Base-by-base conservation (phyloP, 2,113 vertebrate genomes). In the Turnix velox region DNA sequence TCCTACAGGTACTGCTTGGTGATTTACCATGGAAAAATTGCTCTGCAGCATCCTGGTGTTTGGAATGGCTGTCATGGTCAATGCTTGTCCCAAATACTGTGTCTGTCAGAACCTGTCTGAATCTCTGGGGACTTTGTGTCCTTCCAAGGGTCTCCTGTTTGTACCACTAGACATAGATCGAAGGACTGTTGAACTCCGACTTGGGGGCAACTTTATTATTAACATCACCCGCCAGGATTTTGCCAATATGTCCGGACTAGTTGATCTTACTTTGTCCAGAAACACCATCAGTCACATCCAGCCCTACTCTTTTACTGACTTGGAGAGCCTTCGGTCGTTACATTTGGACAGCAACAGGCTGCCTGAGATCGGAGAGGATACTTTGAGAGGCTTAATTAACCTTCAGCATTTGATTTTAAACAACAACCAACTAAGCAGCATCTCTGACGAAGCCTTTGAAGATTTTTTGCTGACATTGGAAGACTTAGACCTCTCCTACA, bases 71-170 rank as follows among this genome's bases (percentile, higher is more conserved):
- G 98, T 98, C 35, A 98, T 97, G 95, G 98, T 98, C 90, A 98
- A 98, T 5, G 98, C 98, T 96, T 99, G 99, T 97, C 99, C 99
- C 94, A 99, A 99, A 98, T 99, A 99, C 57, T 99, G 99, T 69
- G 98, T 99, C 93, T 99, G 99, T 96, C 99, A 99, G 97, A 99
- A 99, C 97, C 97, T 99, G 68, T 99, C 99, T 45, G 99, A 99
- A 95, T 99, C 99, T n/a, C 96, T 99, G 88, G 99, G 99, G 37
- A 99, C 99, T 16, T 96, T 99, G 78, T 99, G 99, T 90, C 99
- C 99, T 48, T 99, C 99, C 71, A 99, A 99, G 97, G 99, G 99
- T 75, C 98, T 99, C 74, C 98, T 99, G 40, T 99, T 99, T 20
- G 99, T 99, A 61, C 99, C 99, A 0, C 94, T 97, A 20, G 98